Percentiles rank a stretch among this genome's conserved stretches.
phyloP scores from a whole-genome alignment of 1,140 invertebrate genomes.

The Geopemphigus sp. region DNA sequence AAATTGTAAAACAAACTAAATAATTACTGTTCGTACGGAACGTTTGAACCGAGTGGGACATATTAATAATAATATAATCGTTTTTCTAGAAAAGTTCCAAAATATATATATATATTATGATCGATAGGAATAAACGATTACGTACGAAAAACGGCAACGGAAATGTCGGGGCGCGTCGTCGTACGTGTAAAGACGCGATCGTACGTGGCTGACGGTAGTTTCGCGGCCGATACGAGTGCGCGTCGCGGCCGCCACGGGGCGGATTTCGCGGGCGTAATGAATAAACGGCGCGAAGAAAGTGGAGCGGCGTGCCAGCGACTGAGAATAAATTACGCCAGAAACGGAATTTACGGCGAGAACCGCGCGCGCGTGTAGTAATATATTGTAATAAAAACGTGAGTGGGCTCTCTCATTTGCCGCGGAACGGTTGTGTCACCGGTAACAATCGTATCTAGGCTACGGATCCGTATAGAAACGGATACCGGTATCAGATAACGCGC shows the following conservation, averaged over 20 bases:
- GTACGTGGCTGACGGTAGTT: too few relatives aligned
- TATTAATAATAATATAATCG: too few relatives aligned
- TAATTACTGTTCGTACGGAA: too few relatives aligned
- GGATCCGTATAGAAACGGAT: neutral
- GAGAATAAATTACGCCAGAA: conserved; percentile 31
- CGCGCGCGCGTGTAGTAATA: neutral
- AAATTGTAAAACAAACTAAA: too few relatives aligned
- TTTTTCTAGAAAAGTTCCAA: too few relatives aligned
- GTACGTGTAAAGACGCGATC: neutral
- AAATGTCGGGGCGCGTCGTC: too few relatives aligned
- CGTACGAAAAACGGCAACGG: too few relatives aligned
- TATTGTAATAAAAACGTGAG: neutral
- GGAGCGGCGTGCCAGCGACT: neutral
- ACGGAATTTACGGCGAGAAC: conserved; percentile 3
- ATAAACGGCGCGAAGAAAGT: neutral
- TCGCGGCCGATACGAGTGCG: too few relatives aligned
- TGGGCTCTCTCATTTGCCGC: neutral
- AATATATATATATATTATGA: too few relatives aligned
- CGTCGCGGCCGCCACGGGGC: too few relatives aligned
- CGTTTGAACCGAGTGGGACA: too few relatives aligned
- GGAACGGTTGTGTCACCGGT: neutral
- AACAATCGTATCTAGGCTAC: neutral
- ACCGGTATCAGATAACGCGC: conserved; percentile 1
- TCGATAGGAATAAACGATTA: too few relatives aligned
- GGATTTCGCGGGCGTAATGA: neutral